phyloP scores from a whole-genome alignment of 1,140 invertebrate genomes.

The Trialeurodes vaporariorum region DNA sequence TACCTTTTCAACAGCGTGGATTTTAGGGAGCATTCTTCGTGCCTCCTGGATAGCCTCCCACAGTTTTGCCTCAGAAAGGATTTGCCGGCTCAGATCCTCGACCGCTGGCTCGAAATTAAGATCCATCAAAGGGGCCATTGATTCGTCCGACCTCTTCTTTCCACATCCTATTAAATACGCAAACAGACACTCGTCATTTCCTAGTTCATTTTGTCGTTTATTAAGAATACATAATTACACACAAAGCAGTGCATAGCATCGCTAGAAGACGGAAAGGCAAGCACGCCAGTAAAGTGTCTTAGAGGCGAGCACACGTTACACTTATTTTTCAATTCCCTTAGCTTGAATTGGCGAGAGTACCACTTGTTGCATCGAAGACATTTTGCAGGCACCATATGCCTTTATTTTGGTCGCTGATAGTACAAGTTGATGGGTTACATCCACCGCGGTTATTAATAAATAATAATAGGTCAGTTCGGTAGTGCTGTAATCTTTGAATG shows the following conservation, averaged over 20 bases:
- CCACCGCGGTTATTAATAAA: too few species aligned
- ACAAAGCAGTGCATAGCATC: background rate
- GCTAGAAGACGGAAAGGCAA: background rate
- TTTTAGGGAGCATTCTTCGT: conserved; percentile 42
- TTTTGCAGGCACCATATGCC: too few species aligned
- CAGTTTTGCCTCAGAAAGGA: conserved; percentile 59
- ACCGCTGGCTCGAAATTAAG: conserved; percentile 52
- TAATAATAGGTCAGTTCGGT: too few species aligned
- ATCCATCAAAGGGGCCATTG: conserved; percentile 46
- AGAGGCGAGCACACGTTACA: background rate
- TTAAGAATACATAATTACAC: conserved; percentile 2
- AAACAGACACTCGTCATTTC: conserved; percentile 17
- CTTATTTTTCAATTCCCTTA: too few species aligned
- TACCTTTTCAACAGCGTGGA: background rate
- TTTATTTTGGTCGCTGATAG: too few species aligned
- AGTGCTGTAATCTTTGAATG: too few species aligned
- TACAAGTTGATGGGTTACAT: too few species aligned
- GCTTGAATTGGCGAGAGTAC: too few species aligned
- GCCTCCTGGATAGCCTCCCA: conserved; percentile 65
- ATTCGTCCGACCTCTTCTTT: conserved; percentile 49
- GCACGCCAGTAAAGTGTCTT: background rate
- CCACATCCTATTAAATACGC: conserved; percentile 48
- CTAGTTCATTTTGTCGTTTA: conserved; percentile 9
- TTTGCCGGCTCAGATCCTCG: conserved; percentile 58
- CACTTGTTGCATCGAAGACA: too few species aligned